Evolutionary conservation across 2,797 vertebrate genomes (phyloP).

Genomic region (Antrozous pallidus): DNA sequence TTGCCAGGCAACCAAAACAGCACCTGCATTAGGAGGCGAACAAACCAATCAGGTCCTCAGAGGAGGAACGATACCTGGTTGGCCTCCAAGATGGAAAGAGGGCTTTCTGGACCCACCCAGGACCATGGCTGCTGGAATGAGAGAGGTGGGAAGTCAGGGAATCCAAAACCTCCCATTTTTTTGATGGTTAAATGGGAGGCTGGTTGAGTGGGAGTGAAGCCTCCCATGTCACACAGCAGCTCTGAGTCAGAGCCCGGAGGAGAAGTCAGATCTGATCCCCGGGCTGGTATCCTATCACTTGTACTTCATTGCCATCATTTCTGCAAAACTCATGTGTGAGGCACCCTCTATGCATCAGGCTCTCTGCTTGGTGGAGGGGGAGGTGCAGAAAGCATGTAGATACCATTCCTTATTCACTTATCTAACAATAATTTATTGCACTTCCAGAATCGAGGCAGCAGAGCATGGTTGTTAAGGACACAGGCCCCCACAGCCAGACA

Average conservation of each 20-base stretch:
- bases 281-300: neutral
- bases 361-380: neutral
- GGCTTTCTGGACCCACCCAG: neutral
- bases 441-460: neutral
- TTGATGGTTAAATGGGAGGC: too few relatives aligned
- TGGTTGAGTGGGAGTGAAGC: neutral
- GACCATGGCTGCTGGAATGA: neutral
- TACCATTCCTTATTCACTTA: neutral
- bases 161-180: neutral
- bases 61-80: neutral
- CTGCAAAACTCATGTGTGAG: neutral
- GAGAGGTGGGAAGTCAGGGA: neutral
- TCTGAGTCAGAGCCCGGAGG: neutral
- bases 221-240: neutral
- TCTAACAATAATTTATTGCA: neutral
- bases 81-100: neutral
- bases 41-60: neutral
- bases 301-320: neutral
- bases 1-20: constrained; percentile 49
- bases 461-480: neutral
- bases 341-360: neutral
- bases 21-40: neutral
- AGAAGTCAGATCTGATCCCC: neutral
- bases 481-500: neutral
- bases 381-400: neutral